Evolutionary conservation across 2,113 vertebrate species (phyloP).

Genomic region (Cyanoderma ruficeps): DNA sequence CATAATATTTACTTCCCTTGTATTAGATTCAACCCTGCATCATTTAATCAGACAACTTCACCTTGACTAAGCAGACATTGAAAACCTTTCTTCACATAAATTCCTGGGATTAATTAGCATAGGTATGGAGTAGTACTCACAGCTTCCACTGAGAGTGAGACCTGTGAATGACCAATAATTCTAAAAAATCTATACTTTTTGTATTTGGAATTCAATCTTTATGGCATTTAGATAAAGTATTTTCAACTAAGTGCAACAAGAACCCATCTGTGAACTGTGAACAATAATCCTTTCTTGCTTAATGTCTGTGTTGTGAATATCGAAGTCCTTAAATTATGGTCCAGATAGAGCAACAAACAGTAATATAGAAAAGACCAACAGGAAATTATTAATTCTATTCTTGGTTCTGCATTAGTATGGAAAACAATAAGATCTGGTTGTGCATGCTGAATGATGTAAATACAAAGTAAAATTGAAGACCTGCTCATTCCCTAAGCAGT

Average conservation of each 20-base stretch:
- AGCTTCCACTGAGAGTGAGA: neutral
- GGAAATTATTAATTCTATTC: neutral
- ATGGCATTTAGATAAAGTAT: neutral
- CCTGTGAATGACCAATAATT: neutral
- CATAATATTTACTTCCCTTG: neutral
- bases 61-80: neutral
- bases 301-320: neutral
- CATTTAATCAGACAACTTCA: neutral
- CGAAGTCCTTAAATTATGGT: neutral
- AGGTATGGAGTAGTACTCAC: neutral
- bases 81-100: neutral
- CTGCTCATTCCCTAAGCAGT: neutral
- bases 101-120: neutral
- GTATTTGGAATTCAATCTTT: neutral
- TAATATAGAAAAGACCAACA: neutral
- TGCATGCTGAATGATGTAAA: neutral
- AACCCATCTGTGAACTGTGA: neutral
- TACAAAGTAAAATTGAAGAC: neutral
- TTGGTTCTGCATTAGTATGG: neutral
- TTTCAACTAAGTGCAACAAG: neutral
- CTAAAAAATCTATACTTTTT: neutral
- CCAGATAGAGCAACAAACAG: neutral
- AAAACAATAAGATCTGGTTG: neutral
- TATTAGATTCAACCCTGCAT: neutral
- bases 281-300: neutral